Conservation (phyloP, 1,140 invertebrate species). For the Zaprionus gabonicus region DNA sequence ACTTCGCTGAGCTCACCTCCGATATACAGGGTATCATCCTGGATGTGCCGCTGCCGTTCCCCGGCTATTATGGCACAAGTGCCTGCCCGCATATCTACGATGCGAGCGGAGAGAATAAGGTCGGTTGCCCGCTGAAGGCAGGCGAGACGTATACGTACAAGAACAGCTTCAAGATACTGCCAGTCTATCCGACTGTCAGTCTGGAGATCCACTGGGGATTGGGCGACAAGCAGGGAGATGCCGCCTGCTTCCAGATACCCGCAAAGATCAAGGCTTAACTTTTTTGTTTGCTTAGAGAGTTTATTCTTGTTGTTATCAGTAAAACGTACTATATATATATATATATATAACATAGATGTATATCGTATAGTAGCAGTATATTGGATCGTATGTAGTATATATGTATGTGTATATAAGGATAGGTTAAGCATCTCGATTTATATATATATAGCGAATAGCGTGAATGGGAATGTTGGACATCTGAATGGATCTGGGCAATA, state of each 20-base stretch:
- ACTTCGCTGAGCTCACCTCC: conserved; percentile 85
- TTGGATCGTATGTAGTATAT: conserved; percentile 1
- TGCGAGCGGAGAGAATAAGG: conserved; percentile 85
- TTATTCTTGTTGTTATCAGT: conserved; percentile 6
- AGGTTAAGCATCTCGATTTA: not conserved
- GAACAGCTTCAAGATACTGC: conserved; percentile 88
- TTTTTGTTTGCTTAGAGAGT: conserved; percentile 3
- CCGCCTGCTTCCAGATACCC: conserved; percentile 89
- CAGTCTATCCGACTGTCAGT: conserved; percentile 89
- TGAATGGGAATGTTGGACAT: not conserved
- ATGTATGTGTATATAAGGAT: not conserved
- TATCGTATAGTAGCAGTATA: not conserved
- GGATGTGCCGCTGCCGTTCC: conserved; percentile 88
- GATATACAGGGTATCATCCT: conserved; percentile 87
- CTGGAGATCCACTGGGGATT: conserved; percentile 88
- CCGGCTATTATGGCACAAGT: conserved; percentile 89
- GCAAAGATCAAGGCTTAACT: conserved; percentile 86
- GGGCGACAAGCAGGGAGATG: conserved; percentile 84
- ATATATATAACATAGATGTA: conserved; percentile 11
- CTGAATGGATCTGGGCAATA: conserved; percentile 46
- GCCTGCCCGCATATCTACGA: conserved; percentile 88
- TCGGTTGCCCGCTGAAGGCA: conserved; percentile 88
- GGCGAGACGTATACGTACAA: conserved; percentile 89
- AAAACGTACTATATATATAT: conserved; percentile 22
- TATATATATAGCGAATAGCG: not conserved